Base-by-base conservation (phyloP, 2,888 invertebrate species). In the Tryphoninae sp. region DNA sequence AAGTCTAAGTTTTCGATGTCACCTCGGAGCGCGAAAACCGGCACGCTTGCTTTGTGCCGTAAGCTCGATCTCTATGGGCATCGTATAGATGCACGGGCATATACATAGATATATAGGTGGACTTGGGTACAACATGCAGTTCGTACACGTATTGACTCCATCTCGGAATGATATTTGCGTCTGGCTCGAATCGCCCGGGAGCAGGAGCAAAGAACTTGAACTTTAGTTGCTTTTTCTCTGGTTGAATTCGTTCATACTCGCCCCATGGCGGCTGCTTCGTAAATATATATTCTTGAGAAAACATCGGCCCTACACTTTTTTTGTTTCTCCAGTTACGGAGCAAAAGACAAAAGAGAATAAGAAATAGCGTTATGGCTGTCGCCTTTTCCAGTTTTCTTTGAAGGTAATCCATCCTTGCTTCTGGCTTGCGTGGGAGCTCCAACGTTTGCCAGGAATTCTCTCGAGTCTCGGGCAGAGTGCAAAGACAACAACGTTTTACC, bases 1-100 rank as follows among this genome's bases (percentile, higher is more conserved):
- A 64, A 61, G 78, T 80, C 81, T 69, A 84, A 87, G 83, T 88
- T 87, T 81, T 61, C 69, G 33, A n/a, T 72, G 45, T 64, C 59
- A 49, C 67, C 42, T 58, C 64, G 40, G 58, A 64, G 33, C 19
- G 33, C 22, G 51, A 64, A 62, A 75, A 80, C 68, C 49, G 49
- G 19, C 40, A n/a, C 33, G 55, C 8, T 13, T 42, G 23, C 61
- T n/a, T 22, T 49, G 13, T 19, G 61, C 19, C 33, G 19, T 45
- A 13, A 65, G 58, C 59, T 59, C 42, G 23, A 78, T 68, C 45
- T 55, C n/a, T n/a, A 19, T 55, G n/a, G 16, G n/a, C 23, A 16
- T n/a, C 26, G n/a, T 51, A 51, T 16, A 16, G n/a, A 6, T 16
- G 7, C 51, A 6, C 11, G 51, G 13, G 2, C 13, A 51, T 33